Conservation (phyloP, 1,140 invertebrate genomes). For the Meloidogyne exigua region DNA sequence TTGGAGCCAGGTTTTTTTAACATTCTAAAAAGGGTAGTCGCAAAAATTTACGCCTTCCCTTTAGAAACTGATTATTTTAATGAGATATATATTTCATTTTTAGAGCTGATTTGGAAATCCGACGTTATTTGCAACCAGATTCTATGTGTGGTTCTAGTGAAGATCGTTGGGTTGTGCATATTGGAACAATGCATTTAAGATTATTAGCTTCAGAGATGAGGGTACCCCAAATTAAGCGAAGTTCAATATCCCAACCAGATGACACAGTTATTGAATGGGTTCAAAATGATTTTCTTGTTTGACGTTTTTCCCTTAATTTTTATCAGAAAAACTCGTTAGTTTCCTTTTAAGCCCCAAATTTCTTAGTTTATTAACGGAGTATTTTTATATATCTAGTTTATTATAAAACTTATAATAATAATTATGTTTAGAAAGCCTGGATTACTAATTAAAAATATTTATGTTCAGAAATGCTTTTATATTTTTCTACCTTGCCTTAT, state of each 20-base stretch:
- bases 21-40: too few species aligned
- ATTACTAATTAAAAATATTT: too few species aligned
- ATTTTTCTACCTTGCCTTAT: too few species aligned
- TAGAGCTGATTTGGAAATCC: background rate
- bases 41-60: too few species aligned
- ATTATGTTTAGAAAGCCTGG: too few species aligned
- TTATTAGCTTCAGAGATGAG: slow-evolving; percentile 3
- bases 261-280: background rate
- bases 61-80: too few species aligned
- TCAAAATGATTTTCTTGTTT: slow-evolving; percentile 3
- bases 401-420: too few species aligned
- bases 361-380: too few species aligned
- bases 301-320: background rate
- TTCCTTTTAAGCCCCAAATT: too few species aligned
- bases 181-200: slow-evolving; percentile 1
- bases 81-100: background rate
- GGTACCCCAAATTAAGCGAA: slow-evolving; percentile 2
- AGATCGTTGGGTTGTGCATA: background rate
- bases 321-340: too few species aligned
- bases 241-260: background rate
- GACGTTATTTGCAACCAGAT: background rate
- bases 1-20: background rate
- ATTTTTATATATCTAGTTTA: too few species aligned
- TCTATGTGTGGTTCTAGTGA: background rate
- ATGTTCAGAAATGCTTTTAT: too few species aligned